Conservation (phyloP, 2,888 invertebrate species). For the Hemithea aestivaria region DNA sequence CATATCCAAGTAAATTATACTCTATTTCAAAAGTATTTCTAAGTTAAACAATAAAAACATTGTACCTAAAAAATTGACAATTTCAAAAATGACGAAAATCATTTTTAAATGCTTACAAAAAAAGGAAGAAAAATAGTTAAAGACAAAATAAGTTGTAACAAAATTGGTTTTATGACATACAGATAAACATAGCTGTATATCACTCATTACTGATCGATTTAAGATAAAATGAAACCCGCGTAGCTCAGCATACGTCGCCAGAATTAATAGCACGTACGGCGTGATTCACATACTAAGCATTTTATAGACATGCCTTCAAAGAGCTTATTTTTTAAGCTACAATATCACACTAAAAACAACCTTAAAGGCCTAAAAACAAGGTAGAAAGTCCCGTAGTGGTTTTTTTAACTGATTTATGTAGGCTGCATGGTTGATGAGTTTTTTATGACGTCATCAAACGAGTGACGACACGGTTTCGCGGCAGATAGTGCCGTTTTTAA, state of each 20-base stretch:
- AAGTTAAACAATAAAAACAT: too few species aligned
- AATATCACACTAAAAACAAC: slow-evolving; percentile 3
- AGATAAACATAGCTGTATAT: too few species aligned
- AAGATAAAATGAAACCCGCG: slow-evolving; percentile 11
- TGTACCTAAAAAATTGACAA: too few species aligned
- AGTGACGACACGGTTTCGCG: slow-evolving; percentile 37
- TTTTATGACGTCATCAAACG: slow-evolving; percentile 63
- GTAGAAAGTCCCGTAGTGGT: slow-evolving; percentile 12
- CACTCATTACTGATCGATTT: slow-evolving; percentile 4
- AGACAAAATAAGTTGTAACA: too few species aligned
- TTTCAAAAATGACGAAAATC: too few species aligned
- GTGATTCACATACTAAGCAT: slow-evolving; percentile 30
- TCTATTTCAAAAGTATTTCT: too few species aligned
- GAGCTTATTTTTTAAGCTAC: slow-evolving; percentile 22
- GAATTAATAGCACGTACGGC: slow-evolving; percentile 25
- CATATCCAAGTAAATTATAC: too few species aligned
- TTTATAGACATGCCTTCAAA: slow-evolving; percentile 22
- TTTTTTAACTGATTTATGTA: slow-evolving; percentile 41
- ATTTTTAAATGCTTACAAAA: too few species aligned
- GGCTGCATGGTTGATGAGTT: slow-evolving; percentile 49
- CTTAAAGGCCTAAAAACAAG: slow-evolving; percentile 4
- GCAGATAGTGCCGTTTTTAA: slow-evolving; percentile 26
- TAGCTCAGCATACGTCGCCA: slow-evolving; percentile 22
- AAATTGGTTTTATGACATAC: too few species aligned
- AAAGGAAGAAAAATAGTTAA: too few species aligned